Base-by-base conservation (phyloP, 1,140 invertebrate species). In the Dinoponera quadriceps region DNA sequence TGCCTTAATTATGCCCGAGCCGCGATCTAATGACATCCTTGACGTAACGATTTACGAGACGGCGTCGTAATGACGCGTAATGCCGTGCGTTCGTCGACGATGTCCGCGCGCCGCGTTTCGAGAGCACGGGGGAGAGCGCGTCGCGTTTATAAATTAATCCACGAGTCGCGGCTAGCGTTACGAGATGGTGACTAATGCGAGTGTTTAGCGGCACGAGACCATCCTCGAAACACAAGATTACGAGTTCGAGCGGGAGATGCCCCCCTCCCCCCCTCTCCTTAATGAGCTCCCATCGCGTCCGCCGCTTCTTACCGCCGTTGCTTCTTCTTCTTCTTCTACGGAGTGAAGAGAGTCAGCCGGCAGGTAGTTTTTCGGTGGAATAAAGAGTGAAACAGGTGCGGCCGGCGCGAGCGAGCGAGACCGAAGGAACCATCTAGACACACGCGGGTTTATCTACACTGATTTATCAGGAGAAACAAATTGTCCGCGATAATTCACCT, bases 381-480 rank as follows among this genome's bases (percentile, higher is more conserved):
- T 16, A 49, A 72, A 82, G 80, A 72, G 20, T 59, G 72, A 84
- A 82, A 84, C 83, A 81, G 83, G 83, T 84, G 83, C 83, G 63
- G 63, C 27, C 59, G 27, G n/a, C 27, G 51, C 44, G 54, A 7
- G 20, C 55, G 22, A 5, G 59, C 33, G 29, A 18, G 13, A n/a
- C n/a, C 63, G 20, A 20, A 20, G 13, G n/a, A 65, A 9, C 48
- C 77, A 63, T 68, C 83, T 84, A 84, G 83, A 65, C 68, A 51
- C 77, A 33, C 71, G 38, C 33, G 48, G 33, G 27, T 57, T 84
- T 81, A 84, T 84, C 83, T 84, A 63, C 66, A 38, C 66, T 84
- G 83, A 84, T 82, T 84, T 82, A 84, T 84, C 83, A 80, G 48
- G 22, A 22, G 55, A 62, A 72, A 84, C 59, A 81, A 84, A 84